Base-by-base conservation (phyloP, 2,888 invertebrate species). In the Stegophylla sp. region DNA sequence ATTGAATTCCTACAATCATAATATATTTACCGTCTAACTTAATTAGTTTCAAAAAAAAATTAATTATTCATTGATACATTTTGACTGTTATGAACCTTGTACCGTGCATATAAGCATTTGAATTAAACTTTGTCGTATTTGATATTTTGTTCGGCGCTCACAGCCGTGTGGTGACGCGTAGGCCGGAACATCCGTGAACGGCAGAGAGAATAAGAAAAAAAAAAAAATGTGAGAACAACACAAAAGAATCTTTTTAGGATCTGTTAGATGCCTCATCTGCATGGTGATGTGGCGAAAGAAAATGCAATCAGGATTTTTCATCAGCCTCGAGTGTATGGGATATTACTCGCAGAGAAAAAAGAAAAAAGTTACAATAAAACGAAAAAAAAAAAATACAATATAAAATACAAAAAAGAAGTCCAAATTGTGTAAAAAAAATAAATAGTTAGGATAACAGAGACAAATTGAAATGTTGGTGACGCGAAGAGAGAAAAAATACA, bases 261-360 rank as follows among this genome's bases (percentile, higher is more conserved):
- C n/a, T 26, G 72, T 59, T 23, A 72, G 41, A 10, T 10, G 53
- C 15, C 15, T 73, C 28, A 28, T 63, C 61, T 61, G 20, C 28
- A 74, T 45, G 20, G 4, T n/a, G 15, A 28, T 9, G 28, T 20
- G 28, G 20, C 1, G 61, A 61, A 61, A 3, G 26, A 28, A n/a
- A 34, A 63, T 17, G 28, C 48, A 74, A 74, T 74, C 74, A 61
- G 41, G 63, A 75, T 64, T 75, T 51, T 75, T 75, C 74, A 74
- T 74, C 61, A 48, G 20, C 10, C 34, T 74, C 34, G 17, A 75
- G 63, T 64, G 63, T 64, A 34, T 63, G 15, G 20, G 17, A 63
- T 74, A 34, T 20, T 43, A 23, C 43, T 43, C 34, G 34, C 4
- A 23, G 10, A 41, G 26, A 28, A 20, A 63, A 34, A 34, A 20